Conservation (phyloP, 2,888 invertebrate species). For the Pachymerium ferrugineum region DNA sequence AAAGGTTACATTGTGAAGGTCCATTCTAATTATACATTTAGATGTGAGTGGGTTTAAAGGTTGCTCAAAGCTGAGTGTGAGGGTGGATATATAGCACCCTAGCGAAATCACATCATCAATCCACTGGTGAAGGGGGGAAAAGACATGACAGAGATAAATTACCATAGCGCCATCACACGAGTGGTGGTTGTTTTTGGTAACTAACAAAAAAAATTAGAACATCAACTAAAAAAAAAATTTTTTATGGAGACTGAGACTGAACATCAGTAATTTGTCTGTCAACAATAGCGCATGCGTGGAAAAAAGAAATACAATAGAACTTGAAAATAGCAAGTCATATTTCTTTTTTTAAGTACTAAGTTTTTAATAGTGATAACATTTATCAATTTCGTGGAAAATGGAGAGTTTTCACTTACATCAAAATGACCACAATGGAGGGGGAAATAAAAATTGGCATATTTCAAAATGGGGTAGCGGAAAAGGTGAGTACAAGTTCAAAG, state of each 20-base stretch:
- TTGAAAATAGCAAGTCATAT: too few species aligned
- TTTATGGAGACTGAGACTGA: not conserved
- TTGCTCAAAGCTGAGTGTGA: too few species aligned
- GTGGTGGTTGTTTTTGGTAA: not conserved
- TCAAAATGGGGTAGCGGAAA: not conserved
- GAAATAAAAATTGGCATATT: too few species aligned
- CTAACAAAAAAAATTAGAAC: not conserved
- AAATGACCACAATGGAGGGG: too few species aligned
- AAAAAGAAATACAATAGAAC: not conserved
- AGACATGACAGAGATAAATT: conserved; percentile 13
- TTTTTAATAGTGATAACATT: too few species aligned
- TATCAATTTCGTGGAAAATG: too few species aligned
- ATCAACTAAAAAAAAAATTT: not conserved
- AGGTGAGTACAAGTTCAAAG: not conserved
- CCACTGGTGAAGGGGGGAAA: too few species aligned
- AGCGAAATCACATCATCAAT: not conserved
- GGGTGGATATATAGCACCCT: too few species aligned
- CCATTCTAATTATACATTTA: not conserved
- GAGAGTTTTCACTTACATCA: too few species aligned
- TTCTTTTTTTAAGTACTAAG: too few species aligned
- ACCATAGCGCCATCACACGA: not conserved
- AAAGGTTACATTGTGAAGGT: too few species aligned
- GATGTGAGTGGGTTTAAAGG: not conserved
- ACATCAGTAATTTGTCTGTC: conserved; percentile 8
- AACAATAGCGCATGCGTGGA: not conserved